phyloP scores from a whole-genome alignment of 2,113 vertebrate genomes.

The Eira barbara region DNA sequence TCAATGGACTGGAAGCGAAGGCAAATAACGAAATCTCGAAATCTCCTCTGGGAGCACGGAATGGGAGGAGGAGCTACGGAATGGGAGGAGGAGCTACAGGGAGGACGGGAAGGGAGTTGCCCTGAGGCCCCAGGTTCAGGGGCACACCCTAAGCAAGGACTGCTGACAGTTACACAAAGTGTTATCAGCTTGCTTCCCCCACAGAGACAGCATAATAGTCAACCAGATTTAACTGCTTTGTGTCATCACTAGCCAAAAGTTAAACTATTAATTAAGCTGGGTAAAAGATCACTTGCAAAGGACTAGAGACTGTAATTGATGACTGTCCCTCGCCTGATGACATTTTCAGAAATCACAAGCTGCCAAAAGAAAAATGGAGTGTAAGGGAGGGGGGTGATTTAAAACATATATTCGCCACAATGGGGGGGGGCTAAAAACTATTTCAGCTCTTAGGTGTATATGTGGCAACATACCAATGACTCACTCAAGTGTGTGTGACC shows the following conservation, averaged over 20 bases:
- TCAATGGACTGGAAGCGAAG: conserved; percentile 23
- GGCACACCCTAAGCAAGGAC: neutral
- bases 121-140: neutral
- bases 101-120: neutral
- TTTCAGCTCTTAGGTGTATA: neutral
- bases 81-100: neutral
- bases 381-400: neutral
- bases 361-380: neutral
- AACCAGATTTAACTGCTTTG: neutral
- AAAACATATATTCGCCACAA: neutral
- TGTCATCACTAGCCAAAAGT: conserved; percentile 22
- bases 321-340: neutral
- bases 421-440: neutral
- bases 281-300: conserved; percentile 1
- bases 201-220: neutral
- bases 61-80: neutral
- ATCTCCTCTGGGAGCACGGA: neutral
- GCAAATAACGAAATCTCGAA: neutral
- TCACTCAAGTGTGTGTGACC: neutral
- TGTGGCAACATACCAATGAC: neutral
- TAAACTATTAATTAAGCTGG: conserved; percentile 35
- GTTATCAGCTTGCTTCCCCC: neutral
- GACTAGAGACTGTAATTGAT: neutral
- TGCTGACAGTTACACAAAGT: neutral
- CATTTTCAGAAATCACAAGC: conserved; percentile 9